Base-by-base conservation (phyloP, 2,113 vertebrate species). In the Rhombomys opimus region DNA sequence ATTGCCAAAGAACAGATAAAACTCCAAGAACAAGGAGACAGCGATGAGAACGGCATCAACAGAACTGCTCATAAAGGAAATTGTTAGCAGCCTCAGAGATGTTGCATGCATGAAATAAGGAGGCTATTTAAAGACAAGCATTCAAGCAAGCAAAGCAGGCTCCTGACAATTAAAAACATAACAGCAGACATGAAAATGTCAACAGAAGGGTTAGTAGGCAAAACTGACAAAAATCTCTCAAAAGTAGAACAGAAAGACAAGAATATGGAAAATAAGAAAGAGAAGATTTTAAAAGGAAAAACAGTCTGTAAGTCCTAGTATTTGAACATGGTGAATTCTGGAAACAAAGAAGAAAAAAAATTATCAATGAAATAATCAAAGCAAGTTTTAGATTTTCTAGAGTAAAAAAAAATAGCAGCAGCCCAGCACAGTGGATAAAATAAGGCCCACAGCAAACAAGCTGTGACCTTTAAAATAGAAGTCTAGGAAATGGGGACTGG, bases 211-310 rank as follows among this genome's bases (percentile, higher is more conserved):
- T 52, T 95, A 92, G 70, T 77, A 90, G 82, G 65, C 91, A 96
- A 95, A 93, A 54, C 65, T 95, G 85, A 97, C 65, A 90, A 95
- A 95, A 92, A 77, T 63, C 67, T 97, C 76, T 81, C 67, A 38
- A 91, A 97, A 91, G 81, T 72, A 96, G 85, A 96, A 93, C 68
- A 95, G 86, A 96, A 81, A 89, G 88, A 76, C 5, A 67, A 80
- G 96, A 93, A 90, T 57, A 81, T 54, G 23, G 23, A 67, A 92
- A 73, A 76, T 61, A 86, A 8, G 54, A 89, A 84, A 94, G 38
- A 87, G 54, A 90, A 68, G 52, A 96, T 75, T 86, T n/a, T 90
- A 91, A 94, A 78, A 63, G 67, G 67, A 88, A 35, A 81, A 90
- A 59, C 5, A 25, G 12, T 50, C 46, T 95, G 14, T 27, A 46